Evolutionary conservation across 2,113 vertebrate genomes (phyloP), one percentile per base, ranked within the genome.

Genomic region (Alethe castanea): DNA sequence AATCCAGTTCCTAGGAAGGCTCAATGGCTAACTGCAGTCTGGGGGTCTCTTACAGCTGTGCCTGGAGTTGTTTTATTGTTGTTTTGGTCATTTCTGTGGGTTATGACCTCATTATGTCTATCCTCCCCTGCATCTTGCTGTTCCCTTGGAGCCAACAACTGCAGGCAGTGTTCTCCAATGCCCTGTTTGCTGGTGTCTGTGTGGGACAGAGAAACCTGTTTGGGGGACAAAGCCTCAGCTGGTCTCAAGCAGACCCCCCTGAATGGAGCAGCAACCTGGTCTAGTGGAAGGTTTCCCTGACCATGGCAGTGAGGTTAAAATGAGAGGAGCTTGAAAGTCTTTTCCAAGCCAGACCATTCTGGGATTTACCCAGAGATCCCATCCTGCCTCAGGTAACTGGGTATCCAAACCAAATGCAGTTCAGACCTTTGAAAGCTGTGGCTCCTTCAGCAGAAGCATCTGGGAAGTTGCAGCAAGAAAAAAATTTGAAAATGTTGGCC

Each of bases 241-340:
- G 48, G 62, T 38, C 52, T 61, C 0, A 0, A 64, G 76, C 16
- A 20, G 13, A 10, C 5, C 2, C 19, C 22, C 6, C 28, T 6
- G 2, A 67, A 74, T 31, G 52, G 42, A 36, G 38, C n/a, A 88
- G 66, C 40, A 71, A 3, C 35, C 35, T 80, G 74, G 8, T 40
- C n/a, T 40, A 29, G 29, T 29, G 60, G 29, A 57, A 65, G 35
- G 60, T 40, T 33, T 65, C 40, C 40, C 69, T 64, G 28, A 36
- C 28, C 19, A 25, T 31, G 24, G 19, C 19, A 48, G 40, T 29
- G 40, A 28, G 19, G 19, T 20, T 47, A 38, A 28, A 79, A 47
- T 0, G 1, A 54, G 19, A 47, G 56, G 11, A 60, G 24, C 52
- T 44, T 72, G 23, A 62, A 45, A 62, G 40, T 23, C 18, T 56